phyloP scores from a whole-genome alignment of 2,113 vertebrate genomes.

The Barbus barbus region DNA sequence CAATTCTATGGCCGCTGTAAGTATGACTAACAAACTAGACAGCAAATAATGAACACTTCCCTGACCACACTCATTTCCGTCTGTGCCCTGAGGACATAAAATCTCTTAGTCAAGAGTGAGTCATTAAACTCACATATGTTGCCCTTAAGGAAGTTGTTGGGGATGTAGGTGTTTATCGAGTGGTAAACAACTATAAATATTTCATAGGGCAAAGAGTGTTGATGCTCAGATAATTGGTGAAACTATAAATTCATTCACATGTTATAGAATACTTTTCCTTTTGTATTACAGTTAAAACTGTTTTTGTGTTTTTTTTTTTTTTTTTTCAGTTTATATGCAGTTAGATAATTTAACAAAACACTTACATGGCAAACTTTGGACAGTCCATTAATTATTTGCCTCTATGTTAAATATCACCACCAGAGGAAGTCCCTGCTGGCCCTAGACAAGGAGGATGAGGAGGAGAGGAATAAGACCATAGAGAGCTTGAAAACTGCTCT shows the following conservation, averaged over 20 bases:
- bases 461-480: conserved; percentile 83
- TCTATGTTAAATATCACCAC: background rate
- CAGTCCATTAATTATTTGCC: background rate
- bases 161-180: background rate
- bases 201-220: background rate
- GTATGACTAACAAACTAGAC: conserved; percentile 59
- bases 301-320: background rate
- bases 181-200: conserved; percentile 21
- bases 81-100: background rate
- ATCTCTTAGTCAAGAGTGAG: background rate
- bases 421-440: conserved; percentile 85
- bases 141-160: conserved; percentile 14
- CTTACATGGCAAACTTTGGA: background rate
- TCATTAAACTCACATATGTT: conserved; percentile 20
- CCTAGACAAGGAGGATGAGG: conserved; percentile 84
- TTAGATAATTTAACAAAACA: background rate
- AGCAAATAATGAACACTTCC: background rate
- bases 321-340: background rate
- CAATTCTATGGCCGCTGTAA: conserved; percentile 90
- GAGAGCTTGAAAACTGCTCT: conserved; percentile 91
- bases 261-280: background rate
- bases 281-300: background rate
- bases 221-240: background rate
- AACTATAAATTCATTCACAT: conserved; percentile 14
- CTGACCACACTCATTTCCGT: background rate